phyloP scores from a whole-genome alignment of 2,797 vertebrate species.

The Loris lydekkerianus region DNA sequence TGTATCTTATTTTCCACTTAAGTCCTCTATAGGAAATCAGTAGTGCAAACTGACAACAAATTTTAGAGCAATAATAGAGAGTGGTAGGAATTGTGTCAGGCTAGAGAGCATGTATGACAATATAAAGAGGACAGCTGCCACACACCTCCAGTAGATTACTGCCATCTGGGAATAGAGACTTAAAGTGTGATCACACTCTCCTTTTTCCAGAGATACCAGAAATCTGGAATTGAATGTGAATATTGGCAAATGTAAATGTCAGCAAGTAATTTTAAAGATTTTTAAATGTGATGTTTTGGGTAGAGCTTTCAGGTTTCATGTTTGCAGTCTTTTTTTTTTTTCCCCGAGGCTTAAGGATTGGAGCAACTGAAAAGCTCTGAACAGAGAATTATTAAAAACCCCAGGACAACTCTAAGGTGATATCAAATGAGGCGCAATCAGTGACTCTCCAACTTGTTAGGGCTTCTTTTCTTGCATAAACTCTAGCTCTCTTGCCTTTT shows the following conservation, averaged over 20 bases:
- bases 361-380: not conserved
- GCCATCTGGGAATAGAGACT: not conserved
- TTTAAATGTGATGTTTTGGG: not conserved
- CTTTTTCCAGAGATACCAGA: not conserved
- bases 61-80: not conserved
- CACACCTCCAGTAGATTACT: not conserved
- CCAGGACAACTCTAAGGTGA: not conserved
- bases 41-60: not conserved
- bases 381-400: not conserved
- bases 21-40: not conserved
- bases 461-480: not conserved
- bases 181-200: not conserved
- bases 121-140: not conserved
- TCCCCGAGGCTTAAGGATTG: not conserved
- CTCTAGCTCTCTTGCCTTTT: not conserved
- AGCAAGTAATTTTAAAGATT: not conserved
- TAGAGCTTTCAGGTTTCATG: not conserved
- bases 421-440: not conserved
- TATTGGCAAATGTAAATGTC: not conserved
- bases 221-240: conserved; percentile 48
- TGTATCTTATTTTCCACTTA: not conserved
- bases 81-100: not conserved
- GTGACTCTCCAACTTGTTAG: no score
- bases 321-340: not conserved
- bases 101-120: not conserved